Evolutionary conservation across 2,797 vertebrate species (phyloP), one percentile per base, ranked within the genome.

Genomic region (Clangula hyemalis): DNA sequence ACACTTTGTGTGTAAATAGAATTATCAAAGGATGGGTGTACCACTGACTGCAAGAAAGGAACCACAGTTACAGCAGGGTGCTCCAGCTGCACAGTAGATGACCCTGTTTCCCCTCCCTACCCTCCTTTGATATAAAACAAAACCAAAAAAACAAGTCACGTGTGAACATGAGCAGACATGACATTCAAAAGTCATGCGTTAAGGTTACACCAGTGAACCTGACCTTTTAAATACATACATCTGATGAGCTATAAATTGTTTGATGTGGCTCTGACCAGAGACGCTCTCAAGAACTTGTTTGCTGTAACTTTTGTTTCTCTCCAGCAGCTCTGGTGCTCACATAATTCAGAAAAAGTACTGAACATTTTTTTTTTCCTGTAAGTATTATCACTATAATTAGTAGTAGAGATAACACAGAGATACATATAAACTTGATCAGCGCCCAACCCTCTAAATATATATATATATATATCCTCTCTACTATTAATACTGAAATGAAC

Each of bases 1-100:
- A 2, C 3, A 6, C 24, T 20, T 30, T 49, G 13, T 18, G 41
- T 27, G 34, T 21, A 70, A 61, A 19, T 24, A 5, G 17, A 70
- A 61, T 76, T 32, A 53, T 39, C 51, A 89, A 43, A 72, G 82
- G 45, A 69, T 1, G 25, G 2, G 1, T 8, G 1, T 6, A 30
- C 11, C 38, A 9, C 38, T 11, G 49, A 16, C 49, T 69, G 66
- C 27, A 43, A 56, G 73, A 82, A 76, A 61, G 22, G 51, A 90
- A 38, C 30, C 0, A 0, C 57, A 20, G 34, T 16, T 54, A 38
- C 3, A n/a, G 57, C 27, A 17, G 28, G 14, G 27, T 11, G 19
- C 70, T 74, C 24, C 39, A 20, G 53, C 30, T 3, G 6, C 28
- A 24, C 6, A 0, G 9, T 11, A 45, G 53, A 36, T n/a, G 11